phyloP scores from a whole-genome alignment of 2,797 vertebrate genomes.

The Syngnathus rostellatus region DNA sequence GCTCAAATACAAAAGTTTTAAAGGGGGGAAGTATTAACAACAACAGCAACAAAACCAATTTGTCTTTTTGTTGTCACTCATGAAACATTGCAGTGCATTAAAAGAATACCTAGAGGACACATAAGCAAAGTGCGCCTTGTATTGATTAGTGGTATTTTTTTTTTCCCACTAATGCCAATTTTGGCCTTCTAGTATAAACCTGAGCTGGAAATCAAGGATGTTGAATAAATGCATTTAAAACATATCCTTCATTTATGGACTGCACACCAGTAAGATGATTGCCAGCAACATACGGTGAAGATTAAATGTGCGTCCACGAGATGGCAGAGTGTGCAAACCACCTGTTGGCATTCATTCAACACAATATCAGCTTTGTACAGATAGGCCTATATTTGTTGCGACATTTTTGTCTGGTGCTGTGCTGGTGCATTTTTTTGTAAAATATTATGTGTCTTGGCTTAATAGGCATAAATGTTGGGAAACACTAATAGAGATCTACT shows the following conservation, averaged over 20 bases:
- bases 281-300: neutral
- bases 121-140: neutral
- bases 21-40: too few species aligned
- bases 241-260: neutral
- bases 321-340: neutral
- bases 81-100: neutral
- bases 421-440: neutral
- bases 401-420: too few species aligned
- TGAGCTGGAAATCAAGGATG: neutral
- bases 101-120: neutral
- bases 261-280: neutral
- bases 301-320: neutral
- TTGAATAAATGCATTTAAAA: neutral
- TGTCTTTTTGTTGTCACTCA: neutral
- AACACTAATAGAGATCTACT: neutral
- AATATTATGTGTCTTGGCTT: neutral
- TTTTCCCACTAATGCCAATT: neutral
- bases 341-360: too few species aligned
- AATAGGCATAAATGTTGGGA: neutral
- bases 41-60: neutral
- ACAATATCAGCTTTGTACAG: neutral
- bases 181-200: neutral
- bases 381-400: neutral
- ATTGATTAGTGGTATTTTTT: neutral
- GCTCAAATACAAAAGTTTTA: too few species aligned